phyloP scores from a whole-genome alignment of 2,888 invertebrate genomes.

The Flabesymbios commensalis region DNA sequence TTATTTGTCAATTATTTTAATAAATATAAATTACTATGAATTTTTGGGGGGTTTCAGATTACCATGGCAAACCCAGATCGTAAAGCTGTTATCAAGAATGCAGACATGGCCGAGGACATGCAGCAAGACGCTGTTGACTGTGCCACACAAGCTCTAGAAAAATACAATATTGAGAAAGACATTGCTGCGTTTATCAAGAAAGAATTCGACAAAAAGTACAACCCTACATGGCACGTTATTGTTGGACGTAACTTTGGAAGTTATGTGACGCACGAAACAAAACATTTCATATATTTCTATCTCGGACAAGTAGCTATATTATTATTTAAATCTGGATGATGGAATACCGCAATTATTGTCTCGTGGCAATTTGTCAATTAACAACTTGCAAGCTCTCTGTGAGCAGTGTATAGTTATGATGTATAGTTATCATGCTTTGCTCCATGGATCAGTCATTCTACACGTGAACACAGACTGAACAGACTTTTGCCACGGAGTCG shows the following conservation, averaged over 20 bases:
- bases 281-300: constrained; percentile 99
- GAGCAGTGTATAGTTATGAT: too few relatives aligned
- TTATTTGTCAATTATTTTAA: too few relatives aligned
- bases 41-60: too few relatives aligned
- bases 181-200: constrained; percentile 99
- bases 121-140: constrained; percentile 99
- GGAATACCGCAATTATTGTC: too few relatives aligned
- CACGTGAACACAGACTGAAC: too few relatives aligned
- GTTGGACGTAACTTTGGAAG: constrained; percentile 98
- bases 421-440: too few relatives aligned
- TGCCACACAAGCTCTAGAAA: constrained; percentile 97
- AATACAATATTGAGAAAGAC: constrained; percentile 99
- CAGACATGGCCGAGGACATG: constrained; percentile 99
- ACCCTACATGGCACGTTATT: constrained; percentile 99
- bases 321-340: constrained; percentile 98
- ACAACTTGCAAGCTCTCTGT: too few relatives aligned
- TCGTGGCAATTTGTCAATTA: too few relatives aligned
- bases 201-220: constrained; percentile 99
- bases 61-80: too few relatives aligned
- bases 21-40: too few relatives aligned
- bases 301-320: constrained; percentile 98
- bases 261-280: constrained; percentile 97
- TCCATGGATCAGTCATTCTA: too few relatives aligned
- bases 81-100: constrained; percentile 99
- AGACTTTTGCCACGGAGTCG: too few relatives aligned